Conservation (phyloP, 2,888 invertebrate genomes). For the Conchocele bisecta region DNA sequence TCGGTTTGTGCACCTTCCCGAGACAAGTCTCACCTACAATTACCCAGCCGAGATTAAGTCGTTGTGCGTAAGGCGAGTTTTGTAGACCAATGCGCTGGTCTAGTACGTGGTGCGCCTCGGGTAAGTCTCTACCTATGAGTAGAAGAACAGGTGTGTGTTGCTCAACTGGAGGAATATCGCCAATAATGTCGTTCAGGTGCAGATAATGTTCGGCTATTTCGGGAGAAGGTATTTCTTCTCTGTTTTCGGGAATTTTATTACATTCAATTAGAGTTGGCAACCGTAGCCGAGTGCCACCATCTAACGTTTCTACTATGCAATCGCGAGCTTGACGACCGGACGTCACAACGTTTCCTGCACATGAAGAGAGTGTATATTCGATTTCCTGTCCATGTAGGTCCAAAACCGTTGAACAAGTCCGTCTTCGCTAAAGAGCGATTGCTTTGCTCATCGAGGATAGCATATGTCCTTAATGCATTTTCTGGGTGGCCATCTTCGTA, state of each 20-base stretch:
- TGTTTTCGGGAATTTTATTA: conserved; percentile 17
- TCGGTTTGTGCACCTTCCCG: conserved; percentile 34
- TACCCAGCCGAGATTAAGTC: conserved; percentile 37
- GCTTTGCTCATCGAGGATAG: conserved; percentile 24
- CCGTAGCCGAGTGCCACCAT: conserved; percentile 7
- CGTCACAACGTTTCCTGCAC: conserved; percentile 17
- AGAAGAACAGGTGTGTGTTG: conserved; percentile 16
- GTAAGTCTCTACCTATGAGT: conserved; percentile 39
- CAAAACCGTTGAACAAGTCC: conserved; percentile 14
- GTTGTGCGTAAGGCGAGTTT: conserved; percentile 38
- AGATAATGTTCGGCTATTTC: conserved; percentile 14
- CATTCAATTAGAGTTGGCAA: conserved; percentile 26
- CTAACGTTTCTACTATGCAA: conserved; percentile 16
- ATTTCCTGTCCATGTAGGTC: background rate
- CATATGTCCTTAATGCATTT: conserved; percentile 15
- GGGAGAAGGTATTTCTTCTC: conserved; percentile 19
- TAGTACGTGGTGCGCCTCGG: conserved; percentile 44
- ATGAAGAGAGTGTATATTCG: conserved; percentile 22
- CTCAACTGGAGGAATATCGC: conserved; percentile 27
- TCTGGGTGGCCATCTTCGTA: conserved; percentile 12
- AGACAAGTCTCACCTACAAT: conserved; percentile 44
- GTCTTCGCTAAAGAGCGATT: conserved; percentile 22
- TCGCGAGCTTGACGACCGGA: conserved; percentile 11
- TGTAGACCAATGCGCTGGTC: conserved; percentile 34
- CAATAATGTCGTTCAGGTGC: conserved; percentile 24